Conservation (phyloP, 2,113 vertebrate genomes). For the Probosciger aterrimus region DNA sequence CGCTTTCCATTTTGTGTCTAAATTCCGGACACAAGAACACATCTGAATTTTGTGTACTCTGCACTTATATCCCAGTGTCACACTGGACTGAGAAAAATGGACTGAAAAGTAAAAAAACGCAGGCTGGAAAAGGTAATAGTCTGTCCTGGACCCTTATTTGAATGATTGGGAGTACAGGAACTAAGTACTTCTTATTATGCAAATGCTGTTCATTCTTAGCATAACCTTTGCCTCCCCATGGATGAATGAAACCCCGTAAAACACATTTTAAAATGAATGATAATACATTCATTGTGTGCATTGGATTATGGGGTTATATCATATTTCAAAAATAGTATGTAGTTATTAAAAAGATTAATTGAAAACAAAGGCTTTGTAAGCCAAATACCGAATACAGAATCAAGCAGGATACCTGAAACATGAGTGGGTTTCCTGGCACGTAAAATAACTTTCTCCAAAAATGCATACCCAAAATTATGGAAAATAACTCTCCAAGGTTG, state of each 20-base stretch:
- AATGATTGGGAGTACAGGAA: background rate
- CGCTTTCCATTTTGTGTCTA: background rate
- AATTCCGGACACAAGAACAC: background rate
- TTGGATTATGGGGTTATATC: background rate
- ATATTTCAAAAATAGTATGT: background rate
- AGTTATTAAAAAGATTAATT: background rate
- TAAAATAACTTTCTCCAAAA: background rate
- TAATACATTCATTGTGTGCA: background rate
- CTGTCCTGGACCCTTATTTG: background rate
- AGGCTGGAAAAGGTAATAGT: background rate
- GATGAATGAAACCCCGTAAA: constrained; percentile 21
- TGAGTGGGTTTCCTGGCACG: background rate
- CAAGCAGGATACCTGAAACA: background rate
- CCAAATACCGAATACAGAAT: background rate
- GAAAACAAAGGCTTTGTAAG: background rate
- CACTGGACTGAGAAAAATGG: background rate
- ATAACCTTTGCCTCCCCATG: constrained; percentile 14
- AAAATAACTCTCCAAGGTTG: background rate
- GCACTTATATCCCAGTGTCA: background rate
- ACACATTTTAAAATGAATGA: background rate
- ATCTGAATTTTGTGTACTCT: background rate
- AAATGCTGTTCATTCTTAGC: constrained; percentile 32
- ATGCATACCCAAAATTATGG: background rate
- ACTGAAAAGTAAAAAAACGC: background rate
- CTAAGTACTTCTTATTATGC: background rate